Percentiles rank a stretch among this genome's conserved stretches.
phyloP scores from a whole-genome alignment of 2,797 vertebrate genomes.

The Gymnothorax reevesii region DNA sequence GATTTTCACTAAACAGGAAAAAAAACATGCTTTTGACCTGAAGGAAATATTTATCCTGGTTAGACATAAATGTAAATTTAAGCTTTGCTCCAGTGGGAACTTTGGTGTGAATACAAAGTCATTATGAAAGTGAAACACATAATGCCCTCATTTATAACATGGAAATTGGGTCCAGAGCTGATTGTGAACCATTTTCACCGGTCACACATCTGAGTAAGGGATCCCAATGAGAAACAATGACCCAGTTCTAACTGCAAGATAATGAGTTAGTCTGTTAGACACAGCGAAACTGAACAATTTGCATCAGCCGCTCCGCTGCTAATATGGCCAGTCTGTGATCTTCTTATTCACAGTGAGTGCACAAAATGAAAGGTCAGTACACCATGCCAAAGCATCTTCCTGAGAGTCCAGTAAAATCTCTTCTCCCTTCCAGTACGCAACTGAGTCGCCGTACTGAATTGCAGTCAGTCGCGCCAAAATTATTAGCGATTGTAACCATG shows the following conservation, averaged over 20 bases:
- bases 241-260: constrained; percentile 19
- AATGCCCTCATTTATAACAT: constrained; percentile 28
- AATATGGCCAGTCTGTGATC: neutral
- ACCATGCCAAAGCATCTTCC: neutral
- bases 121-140: constrained; percentile 29
- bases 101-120: constrained; percentile 31
- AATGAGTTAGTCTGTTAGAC: constrained; percentile 9
- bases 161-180: constrained; percentile 29
- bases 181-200: constrained; percentile 31
- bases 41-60: constrained; percentile 24
- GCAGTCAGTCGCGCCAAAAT: neutral
- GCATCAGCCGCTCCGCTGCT: constrained; percentile 7
- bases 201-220: constrained; percentile 25
- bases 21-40: constrained; percentile 9
- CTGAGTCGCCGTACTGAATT: neutral
- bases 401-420: neutral
- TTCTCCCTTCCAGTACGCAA: neutral
- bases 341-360: neutral
- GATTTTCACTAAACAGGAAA: constrained; percentile 18
- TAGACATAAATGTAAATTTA: constrained; percentile 29
- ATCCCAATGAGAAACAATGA: constrained; percentile 27
- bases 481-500: neutral
- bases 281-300: neutral
- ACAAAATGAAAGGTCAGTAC: neutral
- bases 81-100: constrained; percentile 29